phyloP scores from a whole-genome alignment of 2,113 vertebrate genomes.

The Malaclemys terrapin region DNA sequence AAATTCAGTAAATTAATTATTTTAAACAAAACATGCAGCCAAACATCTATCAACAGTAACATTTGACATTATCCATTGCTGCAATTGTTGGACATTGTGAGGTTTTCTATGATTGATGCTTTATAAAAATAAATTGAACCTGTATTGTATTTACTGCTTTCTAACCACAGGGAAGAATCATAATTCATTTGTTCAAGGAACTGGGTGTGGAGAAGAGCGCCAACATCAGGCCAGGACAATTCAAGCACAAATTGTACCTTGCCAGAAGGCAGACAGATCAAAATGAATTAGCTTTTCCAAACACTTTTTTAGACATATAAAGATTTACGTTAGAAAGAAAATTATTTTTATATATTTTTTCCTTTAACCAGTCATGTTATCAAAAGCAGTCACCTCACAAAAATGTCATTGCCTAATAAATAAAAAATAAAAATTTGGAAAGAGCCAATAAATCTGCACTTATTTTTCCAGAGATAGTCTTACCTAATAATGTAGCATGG shows the following conservation, averaged over 20 bases:
- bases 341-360: conserved; percentile 61
- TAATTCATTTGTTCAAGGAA: conserved; percentile 42
- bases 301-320: conserved; percentile 42
- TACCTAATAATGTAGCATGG: conserved; percentile 37
- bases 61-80: background rate
- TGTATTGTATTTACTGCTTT: conserved; percentile 20
- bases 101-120: background rate
- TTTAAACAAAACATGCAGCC: too few relatives aligned
- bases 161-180: background rate
- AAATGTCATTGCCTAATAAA: conserved; percentile 63
- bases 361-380: conserved; percentile 63
- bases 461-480: conserved; percentile 58
- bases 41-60: background rate
- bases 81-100: conserved; percentile 21
- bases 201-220: background rate
- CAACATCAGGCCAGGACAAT: conserved; percentile 16
- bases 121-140: conserved; percentile 46
- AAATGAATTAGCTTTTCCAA: conserved; percentile 54
- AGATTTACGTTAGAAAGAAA: conserved; percentile 61
- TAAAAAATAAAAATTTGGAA: conserved; percentile 51
- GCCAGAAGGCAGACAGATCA: conserved; percentile 54
- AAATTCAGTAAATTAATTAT: too few relatives aligned
- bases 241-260: conserved; percentile 35
- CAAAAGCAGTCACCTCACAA: conserved; percentile 64
- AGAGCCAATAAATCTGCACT: conserved; percentile 57